Evolutionary conservation across 1,140 invertebrate genomes (phyloP), one percentile per base, ranked within the genome.

Genomic region (Dinothrombium tinctorium): DNA sequence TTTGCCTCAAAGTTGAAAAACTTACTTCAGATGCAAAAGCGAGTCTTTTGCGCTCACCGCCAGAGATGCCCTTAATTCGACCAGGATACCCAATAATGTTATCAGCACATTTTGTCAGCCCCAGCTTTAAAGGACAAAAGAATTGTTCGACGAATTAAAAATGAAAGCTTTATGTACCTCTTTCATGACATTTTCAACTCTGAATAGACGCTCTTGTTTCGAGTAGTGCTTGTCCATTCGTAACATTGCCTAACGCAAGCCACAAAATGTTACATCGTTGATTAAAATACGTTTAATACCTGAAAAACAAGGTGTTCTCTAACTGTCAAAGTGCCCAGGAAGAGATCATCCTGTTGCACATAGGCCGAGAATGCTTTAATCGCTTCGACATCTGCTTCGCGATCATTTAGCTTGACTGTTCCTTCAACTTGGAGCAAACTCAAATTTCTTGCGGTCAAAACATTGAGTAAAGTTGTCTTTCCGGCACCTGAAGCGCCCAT

Each of bases 1-100:
- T 1, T n/a, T 8, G 8, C n/a, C 8, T 28, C 5, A 19, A 41
- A 21, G 9, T 20, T 26, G 7, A 40, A 33, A 2, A 23, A 47
- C 49, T 54, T 39, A 84, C 62, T 62, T 84, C 80, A 54, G 76
- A 81, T 17, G 77, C 80, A 51, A 83, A 82, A 52, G 75, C 81
- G 4, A 75, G 74, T 51, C 79, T 57, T 53, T 83, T 84, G 64
- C 77, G 82, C 52, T 84, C 79, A 12, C 79, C 79, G 4, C 79
- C 79, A n/a, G 78, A 94, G 22, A 82, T 6, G 83, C 59, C 23
- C 78, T 77, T 43, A 74, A 62, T 49, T 72, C 73, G 37, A 2
- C 83, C 83, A 0, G 77, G 71, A 44, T 76, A 69, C 2, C 83
- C 84, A 47, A 92, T 94, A 11, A 76, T 63, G 12, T 82, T 87